Evolutionary conservation across 2,797 vertebrate genomes (phyloP), one percentile per base, ranked within the genome.

Genomic region (Cirrhinus mrigala): DNA sequence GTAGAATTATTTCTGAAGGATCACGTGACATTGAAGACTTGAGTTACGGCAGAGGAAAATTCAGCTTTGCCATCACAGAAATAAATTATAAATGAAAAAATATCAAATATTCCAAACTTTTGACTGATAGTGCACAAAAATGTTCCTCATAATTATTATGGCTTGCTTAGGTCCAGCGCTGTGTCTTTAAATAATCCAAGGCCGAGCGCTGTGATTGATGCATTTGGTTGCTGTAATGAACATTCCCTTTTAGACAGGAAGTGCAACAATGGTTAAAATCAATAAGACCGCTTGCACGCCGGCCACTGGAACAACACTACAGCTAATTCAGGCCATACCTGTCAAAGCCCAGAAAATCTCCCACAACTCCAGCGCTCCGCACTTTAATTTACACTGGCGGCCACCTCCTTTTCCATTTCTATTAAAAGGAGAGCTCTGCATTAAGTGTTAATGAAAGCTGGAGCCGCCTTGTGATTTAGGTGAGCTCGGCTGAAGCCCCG

Each of bases 371-470:
- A 90, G 90, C 87, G 22, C 85, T 90, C 91, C 90, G 91, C 93
- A 92, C 94, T 95, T 93, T 95, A 94, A 95, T 94, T 95, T 94
- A 95, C 94, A 92, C 94, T 93, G 92, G 88, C 91, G 92, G 94
- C 93, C 93, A 93, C 87, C 90, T 92, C 89, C 89, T 91, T 91
- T 95, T 94, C 93, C 91, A 95, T 95, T 95, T 94, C 94, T 94
- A 96, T 95, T 95, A 95, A 94, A 95, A 92, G 91, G 92, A 92
- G 94, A 94, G 93, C 91, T 92, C 92, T 94, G 94, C 94, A 94
- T 95, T 94, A 95, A 94, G 94, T 94, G 93, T 95, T 95, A 95
- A 95, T 95, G 94, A 96, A 95, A 94, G 92, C 93, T 91, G 87
- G 86, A 88, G 93, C 92, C 90, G 86, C 60, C 92, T 91, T 90